phyloP scores from a whole-genome alignment of 35 echinoderm and acorn worm genomes.

The Lytechinus variegatus region DNA sequence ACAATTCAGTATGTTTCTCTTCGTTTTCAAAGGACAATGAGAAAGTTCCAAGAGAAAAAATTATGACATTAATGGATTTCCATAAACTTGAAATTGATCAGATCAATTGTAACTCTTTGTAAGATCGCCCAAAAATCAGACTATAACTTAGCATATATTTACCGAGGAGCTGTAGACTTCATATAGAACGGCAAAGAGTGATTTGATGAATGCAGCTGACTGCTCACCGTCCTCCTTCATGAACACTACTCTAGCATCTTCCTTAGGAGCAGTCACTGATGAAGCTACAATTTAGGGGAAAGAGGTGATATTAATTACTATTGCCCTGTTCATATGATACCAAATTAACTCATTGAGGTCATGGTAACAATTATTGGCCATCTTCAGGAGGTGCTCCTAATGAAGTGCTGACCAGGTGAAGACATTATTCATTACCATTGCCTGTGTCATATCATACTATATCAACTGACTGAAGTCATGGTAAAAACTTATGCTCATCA shows the following conservation, averaged over 20 bases:
- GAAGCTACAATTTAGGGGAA: background rate
- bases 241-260: constrained; percentile 80
- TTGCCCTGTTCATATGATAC: no score
- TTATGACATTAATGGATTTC: no score
- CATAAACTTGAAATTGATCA: no score
- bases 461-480: no score
- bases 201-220: constrained; percentile 84
- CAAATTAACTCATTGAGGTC: background rate
- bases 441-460: no score
- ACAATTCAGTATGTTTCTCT: no score
- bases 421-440: no score
- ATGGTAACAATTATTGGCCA: background rate
- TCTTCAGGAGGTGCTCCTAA: background rate
- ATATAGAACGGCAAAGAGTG: constrained; percentile 96
- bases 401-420: background rate
- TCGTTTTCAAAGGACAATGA: no score
- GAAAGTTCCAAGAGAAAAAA: no score
- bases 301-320: background rate
- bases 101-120: no score
- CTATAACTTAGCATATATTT: background rate
- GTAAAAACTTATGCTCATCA: no score
- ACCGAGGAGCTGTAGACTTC: constrained; percentile 99
- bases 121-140: no score
- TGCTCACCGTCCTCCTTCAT: constrained; percentile 74
- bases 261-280: constrained; percentile 53